Conservation (phyloP, 1,140 invertebrate species). For the Schlechtendalia chinensis region DNA sequence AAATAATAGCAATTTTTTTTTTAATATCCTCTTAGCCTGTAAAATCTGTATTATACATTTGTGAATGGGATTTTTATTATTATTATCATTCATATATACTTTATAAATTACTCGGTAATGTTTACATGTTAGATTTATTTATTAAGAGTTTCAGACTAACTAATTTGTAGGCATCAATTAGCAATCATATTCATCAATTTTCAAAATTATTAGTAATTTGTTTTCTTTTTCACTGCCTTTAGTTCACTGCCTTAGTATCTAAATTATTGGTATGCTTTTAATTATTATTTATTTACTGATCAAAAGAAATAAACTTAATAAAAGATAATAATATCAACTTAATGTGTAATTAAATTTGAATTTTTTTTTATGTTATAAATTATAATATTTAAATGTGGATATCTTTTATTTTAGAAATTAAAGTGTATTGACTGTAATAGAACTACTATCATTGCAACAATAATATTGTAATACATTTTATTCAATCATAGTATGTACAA, state of each 20-base stretch:
- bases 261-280: slow-evolving; percentile 5
- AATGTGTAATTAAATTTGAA: not conserved
- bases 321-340: not conserved
- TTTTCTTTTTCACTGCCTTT: slow-evolving; percentile 46
- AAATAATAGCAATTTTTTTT: not conserved
- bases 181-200: not conserved
- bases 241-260: slow-evolving; percentile 45
- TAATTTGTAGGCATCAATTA: not conserved
- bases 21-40: not conserved
- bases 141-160: not conserved
- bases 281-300: slow-evolving; percentile 23
- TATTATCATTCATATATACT: no score
- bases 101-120: not conserved
- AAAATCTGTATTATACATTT: not conserved
- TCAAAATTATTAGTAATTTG: slow-evolving; percentile 30
- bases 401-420: slow-evolving; percentile 9
- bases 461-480: slow-evolving; percentile 2
- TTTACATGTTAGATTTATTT: not conserved
- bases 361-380: slow-evolving; percentile 5
- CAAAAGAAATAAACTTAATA: not conserved
- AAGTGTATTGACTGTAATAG: slow-evolving; percentile 19
- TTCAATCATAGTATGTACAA: slow-evolving; percentile 20
- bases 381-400: slow-evolving; percentile 3
- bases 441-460: slow-evolving; percentile 3
- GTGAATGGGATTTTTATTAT: not conserved